A percentile compares a stretch with the other conserved stretches of the same genome.
Conservation (phyloP, 2,888 invertebrate species). For the Phalera bucephala region DNA sequence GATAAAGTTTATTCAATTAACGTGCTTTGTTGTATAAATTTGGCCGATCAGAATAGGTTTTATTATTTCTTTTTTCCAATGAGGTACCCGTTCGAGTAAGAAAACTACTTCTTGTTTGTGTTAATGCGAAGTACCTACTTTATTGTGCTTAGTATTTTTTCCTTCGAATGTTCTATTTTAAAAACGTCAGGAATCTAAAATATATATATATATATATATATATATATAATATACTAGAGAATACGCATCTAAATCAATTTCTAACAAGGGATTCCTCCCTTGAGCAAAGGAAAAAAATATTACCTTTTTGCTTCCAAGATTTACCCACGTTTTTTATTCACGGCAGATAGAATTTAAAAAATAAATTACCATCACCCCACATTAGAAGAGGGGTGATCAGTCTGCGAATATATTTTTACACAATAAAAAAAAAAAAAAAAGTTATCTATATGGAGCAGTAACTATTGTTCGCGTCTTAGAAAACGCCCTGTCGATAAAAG, state of each 20-base stretch:
- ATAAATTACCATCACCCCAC: constrained; percentile 38
- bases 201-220: too few relatives aligned
- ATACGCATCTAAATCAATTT: constrained; percentile 41
- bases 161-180: too few relatives aligned
- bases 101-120: too few relatives aligned
- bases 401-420: constrained; percentile 28
- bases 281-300: constrained; percentile 9
- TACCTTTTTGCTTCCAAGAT: constrained; percentile 23
- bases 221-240: too few relatives aligned
- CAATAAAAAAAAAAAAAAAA: constrained; percentile 55
- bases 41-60: too few relatives aligned
- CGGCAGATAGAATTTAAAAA: constrained; percentile 41
- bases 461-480: constrained; percentile 26
- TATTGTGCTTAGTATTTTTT: too few relatives aligned
- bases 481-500: constrained; percentile 33
- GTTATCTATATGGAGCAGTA: constrained; percentile 60
- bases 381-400: constrained; percentile 64
- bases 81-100: too few relatives aligned
- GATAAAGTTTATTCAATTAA: too few relatives aligned
- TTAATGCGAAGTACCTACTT: too few relatives aligned
- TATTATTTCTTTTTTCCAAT: too few relatives aligned
- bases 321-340: constrained; percentile 72
- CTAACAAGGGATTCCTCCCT: constrained; percentile 25
- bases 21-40: too few relatives aligned
- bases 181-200: too few relatives aligned